These are phyloP conservation scores for Chaitophorus viminalis DNA, from an alignment of 2,888 invertebrate genomes.

Conservation along the genomic window DNA sequence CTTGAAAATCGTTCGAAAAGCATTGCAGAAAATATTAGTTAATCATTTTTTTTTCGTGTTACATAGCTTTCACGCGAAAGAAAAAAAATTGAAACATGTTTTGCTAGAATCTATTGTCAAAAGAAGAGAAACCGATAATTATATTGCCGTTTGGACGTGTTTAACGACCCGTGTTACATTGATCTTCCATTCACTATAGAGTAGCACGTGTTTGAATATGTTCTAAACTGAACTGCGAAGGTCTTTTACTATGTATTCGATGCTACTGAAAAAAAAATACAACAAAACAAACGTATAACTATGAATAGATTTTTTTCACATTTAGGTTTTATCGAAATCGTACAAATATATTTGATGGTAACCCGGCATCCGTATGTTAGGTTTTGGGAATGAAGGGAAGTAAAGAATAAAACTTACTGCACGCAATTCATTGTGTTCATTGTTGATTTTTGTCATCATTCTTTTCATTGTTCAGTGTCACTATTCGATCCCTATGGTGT, in stretches of 20 bases:
- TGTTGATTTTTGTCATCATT: slow-evolving; percentile 49
- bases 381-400: slow-evolving; percentile 31
- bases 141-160: slow-evolving; percentile 57
- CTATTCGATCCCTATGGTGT: slow-evolving; percentile 26
- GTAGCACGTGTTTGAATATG: slow-evolving; percentile 54
- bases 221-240: slow-evolving; percentile 2
- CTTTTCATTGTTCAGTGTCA: slow-evolving; percentile 31
- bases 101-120: slow-evolving; percentile 50
- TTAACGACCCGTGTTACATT: slow-evolving; percentile 60
- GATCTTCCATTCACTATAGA: slow-evolving; percentile 48
- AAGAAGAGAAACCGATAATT: slow-evolving; percentile 60
- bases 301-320: slow-evolving; percentile 19
- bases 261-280: not conserved
- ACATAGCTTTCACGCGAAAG: slow-evolving; percentile 16
- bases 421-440: slow-evolving; percentile 42
- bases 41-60: slow-evolving; percentile 14
- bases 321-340: slow-evolving; percentile 29
- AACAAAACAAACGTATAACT: slow-evolving; percentile 20
- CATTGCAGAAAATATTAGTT: slow-evolving; percentile 15
- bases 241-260: slow-evolving; percentile 23
- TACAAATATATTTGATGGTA: not conserved
- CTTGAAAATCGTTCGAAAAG: not conserved
- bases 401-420: slow-evolving; percentile 46
- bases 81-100: slow-evolving; percentile 42
- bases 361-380: slow-evolving; percentile 12